phyloP scores from a whole-genome alignment of 2,888 invertebrate species.

The Hipparchia semele region DNA sequence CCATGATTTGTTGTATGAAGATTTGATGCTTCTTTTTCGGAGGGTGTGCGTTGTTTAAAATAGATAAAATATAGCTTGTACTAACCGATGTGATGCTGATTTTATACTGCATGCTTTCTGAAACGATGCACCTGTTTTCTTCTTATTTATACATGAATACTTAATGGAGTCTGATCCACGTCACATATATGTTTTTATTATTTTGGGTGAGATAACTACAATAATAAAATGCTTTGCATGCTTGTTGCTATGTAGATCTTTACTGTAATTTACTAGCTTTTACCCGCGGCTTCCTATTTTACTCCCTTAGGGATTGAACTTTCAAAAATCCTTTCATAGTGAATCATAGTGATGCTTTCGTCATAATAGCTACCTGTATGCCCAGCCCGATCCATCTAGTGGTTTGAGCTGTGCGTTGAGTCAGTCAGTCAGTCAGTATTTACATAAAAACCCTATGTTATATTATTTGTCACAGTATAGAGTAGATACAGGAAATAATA shows the following conservation, averaged over 20 bases:
- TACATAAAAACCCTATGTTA: no score
- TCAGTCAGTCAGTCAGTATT: no score
- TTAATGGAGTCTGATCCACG: conserved; percentile 49
- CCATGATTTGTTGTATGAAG: conserved; percentile 38
- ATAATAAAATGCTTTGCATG: conserved; percentile 28
- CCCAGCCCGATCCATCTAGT: no score
- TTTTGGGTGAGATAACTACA: conserved; percentile 29
- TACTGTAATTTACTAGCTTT: not conserved
- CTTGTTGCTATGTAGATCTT: not conserved
- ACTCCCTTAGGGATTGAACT: no score
- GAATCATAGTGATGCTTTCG: no score
- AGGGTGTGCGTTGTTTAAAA: conserved; percentile 18
- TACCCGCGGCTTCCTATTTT: no score
- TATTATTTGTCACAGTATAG: no score
- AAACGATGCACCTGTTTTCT: conserved; percentile 63
- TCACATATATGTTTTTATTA: conserved; percentile 48
- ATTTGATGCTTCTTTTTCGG: conserved; percentile 33
- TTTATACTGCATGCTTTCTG: conserved; percentile 57
- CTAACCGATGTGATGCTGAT: conserved; percentile 53
- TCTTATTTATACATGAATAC: conserved; percentile 56
- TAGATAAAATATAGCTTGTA: conserved; percentile 40
- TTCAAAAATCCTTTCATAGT: no score
- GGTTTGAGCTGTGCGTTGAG: no score
- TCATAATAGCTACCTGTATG: no score
- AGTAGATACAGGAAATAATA: no score